These are phyloP conservation scores for Alca torda DNA, from an alignment of 2,797 vertebrate genomes.

Conservation along the genomic window DNA sequence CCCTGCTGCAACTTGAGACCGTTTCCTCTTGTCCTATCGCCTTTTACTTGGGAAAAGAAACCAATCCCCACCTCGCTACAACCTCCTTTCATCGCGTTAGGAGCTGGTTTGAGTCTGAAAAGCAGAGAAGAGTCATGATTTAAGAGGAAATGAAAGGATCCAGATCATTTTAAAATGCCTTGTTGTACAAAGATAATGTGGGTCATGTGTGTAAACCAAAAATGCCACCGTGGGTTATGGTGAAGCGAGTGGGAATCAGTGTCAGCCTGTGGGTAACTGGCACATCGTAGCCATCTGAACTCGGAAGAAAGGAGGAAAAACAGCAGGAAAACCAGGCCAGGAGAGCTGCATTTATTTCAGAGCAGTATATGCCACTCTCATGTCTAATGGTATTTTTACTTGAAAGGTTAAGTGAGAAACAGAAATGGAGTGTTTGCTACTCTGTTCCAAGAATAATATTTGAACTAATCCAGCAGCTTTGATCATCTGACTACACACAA, in stretches of 20 bases:
- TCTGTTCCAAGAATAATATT: conserved; percentile 17
- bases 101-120: neutral
- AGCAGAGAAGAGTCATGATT: neutral
- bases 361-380: neutral
- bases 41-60: neutral
- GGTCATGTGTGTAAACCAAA: neutral
- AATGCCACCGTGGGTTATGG: rapidly evolving
- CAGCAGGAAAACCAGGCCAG: neutral
- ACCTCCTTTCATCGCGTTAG: rapidly evolving
- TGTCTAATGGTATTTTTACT: neutral
- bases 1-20: neutral
- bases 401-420: neutral
- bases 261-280: rapidly evolving
- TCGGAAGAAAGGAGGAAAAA: rapidly evolving
- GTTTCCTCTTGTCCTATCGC: neutral
- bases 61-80: neutral
- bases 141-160: neutral
- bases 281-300: rapidly evolving
- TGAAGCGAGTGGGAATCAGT: neutral
- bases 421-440: neutral
- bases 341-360: neutral
- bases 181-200: neutral
- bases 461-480: neutral
- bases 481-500: neutral
- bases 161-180: neutral